Base-by-base conservation (phyloP, 2,888 invertebrate genomes). In the Coecobrya sp. region DNA sequence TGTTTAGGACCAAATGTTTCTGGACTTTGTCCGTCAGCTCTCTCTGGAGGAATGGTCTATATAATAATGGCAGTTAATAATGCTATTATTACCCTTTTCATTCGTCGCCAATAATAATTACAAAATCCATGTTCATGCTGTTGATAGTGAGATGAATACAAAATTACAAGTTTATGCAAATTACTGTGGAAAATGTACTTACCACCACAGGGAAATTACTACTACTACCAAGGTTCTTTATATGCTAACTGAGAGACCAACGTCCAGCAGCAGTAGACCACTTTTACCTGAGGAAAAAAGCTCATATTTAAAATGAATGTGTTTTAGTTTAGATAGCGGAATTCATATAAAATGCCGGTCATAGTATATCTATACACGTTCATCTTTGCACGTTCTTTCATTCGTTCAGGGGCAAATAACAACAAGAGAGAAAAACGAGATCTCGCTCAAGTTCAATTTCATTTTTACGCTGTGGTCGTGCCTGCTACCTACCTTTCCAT, bases 101-200 rank as follows among this genome's bases (percentile, higher is more conserved):
- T 79, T 73, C 79, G 59, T 87, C 81, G 88, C 62, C 89, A 86
- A 79, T 86, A 91, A 76, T 91, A 86, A 91, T 91, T 91, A 86
- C 68, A 68, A 86, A 86, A 79, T 68, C 25, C 27, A 81, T 76
- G 90, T 68, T 82, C 82, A 59, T 49, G 85, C 42, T 65, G 55
- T 65, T 79, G 59, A 79, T 79, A 25, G 62, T 89, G 86, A 86
- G 86, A 52, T 86, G 91, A 91, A 91, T 91, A 91, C 91, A 70
- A 91, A 91, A 91, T 86, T 91, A 91, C 91, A 81, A 86, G 76
- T 91, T 91, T 91, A 91, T 91, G 91, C 86, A 86, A 91, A 91
- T 91, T 85, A 65, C 45, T 16, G 16, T 55, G 27, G 55, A 30
- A 62, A 36, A 82, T 42, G 22, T 13, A 36, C 30, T 30, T 19